These are phyloP conservation scores for Polietes domitor DNA, from an alignment of 2,888 invertebrate species.

Conservation along the genomic window DNA sequence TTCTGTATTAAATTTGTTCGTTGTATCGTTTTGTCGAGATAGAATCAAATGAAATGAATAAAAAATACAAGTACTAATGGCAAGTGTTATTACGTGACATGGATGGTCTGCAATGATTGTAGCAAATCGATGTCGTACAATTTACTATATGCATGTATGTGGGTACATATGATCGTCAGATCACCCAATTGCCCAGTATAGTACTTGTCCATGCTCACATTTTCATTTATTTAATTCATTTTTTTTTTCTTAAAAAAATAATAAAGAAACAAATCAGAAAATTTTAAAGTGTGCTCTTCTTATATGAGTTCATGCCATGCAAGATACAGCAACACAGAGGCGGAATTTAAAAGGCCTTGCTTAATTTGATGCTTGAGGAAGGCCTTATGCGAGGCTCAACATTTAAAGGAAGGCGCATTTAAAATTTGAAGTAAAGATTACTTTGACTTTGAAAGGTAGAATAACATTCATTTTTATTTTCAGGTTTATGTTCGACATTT, in stretches of 20 bases:
- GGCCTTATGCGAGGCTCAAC: too few species aligned
- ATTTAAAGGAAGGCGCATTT: too few species aligned
- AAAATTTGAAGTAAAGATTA: too few species aligned
- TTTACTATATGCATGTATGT: not conserved
- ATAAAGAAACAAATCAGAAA: not conserved
- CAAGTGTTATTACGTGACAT: constrained; percentile 23
- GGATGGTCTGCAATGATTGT: too few species aligned
- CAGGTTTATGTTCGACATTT: too few species aligned
- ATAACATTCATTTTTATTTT: too few species aligned
- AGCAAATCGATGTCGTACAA: not conserved
- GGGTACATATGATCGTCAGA: not conserved
- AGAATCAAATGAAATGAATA: constrained; percentile 1
- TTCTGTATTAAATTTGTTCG: not conserved
- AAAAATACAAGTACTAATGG: not conserved
- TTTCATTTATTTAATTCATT: not conserved
- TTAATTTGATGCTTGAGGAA: too few species aligned
- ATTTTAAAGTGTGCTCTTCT: not conserved
- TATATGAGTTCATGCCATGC: too few species aligned
- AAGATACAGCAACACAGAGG: too few species aligned
- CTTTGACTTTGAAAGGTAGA: too few species aligned
- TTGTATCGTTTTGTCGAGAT: not conserved
- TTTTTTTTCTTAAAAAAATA: not conserved
- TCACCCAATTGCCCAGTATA: not conserved
- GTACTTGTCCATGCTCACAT: not conserved
- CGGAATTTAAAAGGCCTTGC: too few species aligned